Conservation (phyloP, 2,888 invertebrate genomes). For the Deilephila elpenor region DNA sequence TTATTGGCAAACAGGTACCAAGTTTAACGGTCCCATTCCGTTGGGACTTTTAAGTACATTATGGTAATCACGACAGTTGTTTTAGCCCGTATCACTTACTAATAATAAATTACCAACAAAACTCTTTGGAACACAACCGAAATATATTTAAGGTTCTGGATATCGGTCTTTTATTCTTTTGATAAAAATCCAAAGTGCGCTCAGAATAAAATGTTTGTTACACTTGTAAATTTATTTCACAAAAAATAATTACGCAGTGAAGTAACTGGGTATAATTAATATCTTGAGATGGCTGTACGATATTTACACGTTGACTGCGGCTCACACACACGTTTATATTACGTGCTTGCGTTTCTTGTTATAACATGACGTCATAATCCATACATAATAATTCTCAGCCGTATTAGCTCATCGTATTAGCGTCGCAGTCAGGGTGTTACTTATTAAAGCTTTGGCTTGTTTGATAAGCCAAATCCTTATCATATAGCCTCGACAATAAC, state of each 20-base stretch:
- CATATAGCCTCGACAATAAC: too few relatives aligned
- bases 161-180: background rate
- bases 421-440: too few relatives aligned
- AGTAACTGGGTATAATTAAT: background rate
- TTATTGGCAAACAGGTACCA: background rate
- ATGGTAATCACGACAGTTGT: background rate
- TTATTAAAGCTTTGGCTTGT: too few relatives aligned
- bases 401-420: too few relatives aligned
- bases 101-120: background rate
- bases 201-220: background rate
- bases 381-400: too few relatives aligned
- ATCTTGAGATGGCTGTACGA: too few relatives aligned
- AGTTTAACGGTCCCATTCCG: background rate
- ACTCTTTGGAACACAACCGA: background rate
- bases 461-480: too few relatives aligned
- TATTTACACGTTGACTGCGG: too few relatives aligned
- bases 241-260: background rate
- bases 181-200: background rate
- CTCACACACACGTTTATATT: too few relatives aligned
- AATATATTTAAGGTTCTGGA: background rate
- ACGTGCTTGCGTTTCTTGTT: too few relatives aligned
- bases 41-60: constrained; percentile 3
- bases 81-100: background rate
- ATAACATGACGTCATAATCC: too few relatives aligned
- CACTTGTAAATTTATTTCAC: background rate